Percentiles rank a stretch among this genome's conserved stretches.
These are phyloP conservation scores for Thripadectes ignobilis DNA, from an alignment of 2,797 vertebrate species.

Conservation along the genomic window DNA sequence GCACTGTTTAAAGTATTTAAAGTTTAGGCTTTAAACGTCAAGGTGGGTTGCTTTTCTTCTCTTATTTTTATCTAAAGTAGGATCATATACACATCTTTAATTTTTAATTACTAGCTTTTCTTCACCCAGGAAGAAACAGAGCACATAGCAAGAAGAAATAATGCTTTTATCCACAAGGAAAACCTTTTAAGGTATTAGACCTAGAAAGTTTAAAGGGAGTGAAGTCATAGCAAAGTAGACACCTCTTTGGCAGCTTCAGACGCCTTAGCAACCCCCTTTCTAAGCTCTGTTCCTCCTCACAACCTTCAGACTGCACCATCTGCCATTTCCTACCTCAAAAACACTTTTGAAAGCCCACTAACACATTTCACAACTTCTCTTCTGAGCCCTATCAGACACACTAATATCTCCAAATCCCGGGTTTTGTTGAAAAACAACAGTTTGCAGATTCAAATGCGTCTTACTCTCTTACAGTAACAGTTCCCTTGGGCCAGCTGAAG, in stretches of 20 bases:
- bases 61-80: neutral
- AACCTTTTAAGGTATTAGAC: neutral
- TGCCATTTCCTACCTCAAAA: neutral
- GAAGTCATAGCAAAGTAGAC: neutral
- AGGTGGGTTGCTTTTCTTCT: neutral
- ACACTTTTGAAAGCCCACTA: neutral
- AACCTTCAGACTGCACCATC: neutral
- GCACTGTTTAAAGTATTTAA: neutral
- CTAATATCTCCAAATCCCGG: neutral
- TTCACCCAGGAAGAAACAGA: neutral
- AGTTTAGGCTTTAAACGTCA: neutral
- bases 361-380: neutral
- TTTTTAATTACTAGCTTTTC: neutral
- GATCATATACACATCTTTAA: neutral
- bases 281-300: neutral
- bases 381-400: neutral
- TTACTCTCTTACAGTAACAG: neutral
- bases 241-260: neutral
- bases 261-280: no score
- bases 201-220: neutral
- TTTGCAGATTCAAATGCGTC: neutral
- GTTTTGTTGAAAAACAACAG: neutral
- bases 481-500: neutral
- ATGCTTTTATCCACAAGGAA: neutral
- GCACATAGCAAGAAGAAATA: neutral